These are phyloP conservation scores for Enteromius paludinosus DNA, from an alignment of 2,797 vertebrate genomes.

Conservation along the genomic window DNA sequence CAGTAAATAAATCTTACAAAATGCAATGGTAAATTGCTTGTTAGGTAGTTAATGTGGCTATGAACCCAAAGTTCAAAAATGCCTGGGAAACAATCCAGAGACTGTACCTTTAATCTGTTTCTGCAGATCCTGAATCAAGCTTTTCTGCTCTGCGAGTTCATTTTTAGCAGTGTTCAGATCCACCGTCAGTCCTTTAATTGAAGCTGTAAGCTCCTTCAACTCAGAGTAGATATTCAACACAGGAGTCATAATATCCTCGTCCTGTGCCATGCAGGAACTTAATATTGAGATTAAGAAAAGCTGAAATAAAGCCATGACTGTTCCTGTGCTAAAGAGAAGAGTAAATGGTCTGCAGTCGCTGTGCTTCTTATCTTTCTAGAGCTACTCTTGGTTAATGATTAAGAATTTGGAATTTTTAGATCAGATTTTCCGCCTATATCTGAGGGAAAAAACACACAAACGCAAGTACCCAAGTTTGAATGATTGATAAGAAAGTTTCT, in stretches of 20 bases:
- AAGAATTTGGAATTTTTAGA: not conserved
- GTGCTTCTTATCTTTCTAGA: not conserved
- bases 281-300: conserved; percentile 11
- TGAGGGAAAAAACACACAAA: not conserved
- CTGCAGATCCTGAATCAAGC: conserved; percentile 19
- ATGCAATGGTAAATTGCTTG: not conserved
- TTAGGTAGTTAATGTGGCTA: not conserved
- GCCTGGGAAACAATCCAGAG: not conserved
- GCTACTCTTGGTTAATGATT: conserved; percentile 32
- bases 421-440: not conserved
- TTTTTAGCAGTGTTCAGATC: conserved; percentile 18
- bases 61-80: not conserved
- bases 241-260: conserved; percentile 28
- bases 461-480: not conserved
- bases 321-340: not conserved
- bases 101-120: conserved; percentile 29
- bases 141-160: conserved; percentile 34
- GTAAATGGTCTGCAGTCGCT: not conserved
- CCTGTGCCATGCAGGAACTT: not conserved
- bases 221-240: conserved; percentile 38
- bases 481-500: not conserved
- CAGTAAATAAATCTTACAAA: not conserved
- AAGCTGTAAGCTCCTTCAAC: conserved; percentile 35
- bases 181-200: conserved; percentile 8
- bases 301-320: conserved; percentile 7